phyloP scores from a whole-genome alignment of 35 echinoderm and acorn worm species.

The Chiridota heheva region DNA sequence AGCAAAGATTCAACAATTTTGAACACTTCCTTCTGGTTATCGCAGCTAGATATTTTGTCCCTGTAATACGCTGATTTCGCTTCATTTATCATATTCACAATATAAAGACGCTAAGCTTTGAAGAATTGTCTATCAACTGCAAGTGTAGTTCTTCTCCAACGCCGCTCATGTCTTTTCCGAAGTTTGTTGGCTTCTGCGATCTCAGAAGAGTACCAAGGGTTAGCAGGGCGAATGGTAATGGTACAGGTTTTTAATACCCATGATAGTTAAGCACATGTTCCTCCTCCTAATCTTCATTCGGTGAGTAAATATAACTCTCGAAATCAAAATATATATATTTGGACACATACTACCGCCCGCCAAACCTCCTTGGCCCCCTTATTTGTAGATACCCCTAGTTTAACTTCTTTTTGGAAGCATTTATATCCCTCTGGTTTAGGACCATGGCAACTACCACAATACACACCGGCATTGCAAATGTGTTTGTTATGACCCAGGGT shows the following conservation, averaged over 20 bases:
- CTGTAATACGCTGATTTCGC: background rate
- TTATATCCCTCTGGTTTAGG: too few relatives aligned
- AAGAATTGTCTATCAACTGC: conserved; percentile 37
- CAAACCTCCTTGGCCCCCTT: too few relatives aligned
- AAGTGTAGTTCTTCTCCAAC: conserved; percentile 46
- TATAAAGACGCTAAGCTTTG: conserved; percentile 15
- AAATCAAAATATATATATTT: too few relatives aligned
- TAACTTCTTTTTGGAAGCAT: too few relatives aligned
- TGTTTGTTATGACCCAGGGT: too few relatives aligned
- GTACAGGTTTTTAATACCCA: conserved; percentile 29
- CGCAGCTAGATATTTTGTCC: background rate
- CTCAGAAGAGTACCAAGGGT: conserved; percentile 28
- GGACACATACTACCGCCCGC: too few relatives aligned
- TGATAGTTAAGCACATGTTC: too few relatives aligned
- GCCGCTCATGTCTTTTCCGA: conserved; percentile 24
- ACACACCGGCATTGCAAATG: too few relatives aligned
- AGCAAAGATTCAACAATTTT: conserved; percentile 20
- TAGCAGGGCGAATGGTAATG: conserved; percentile 24
- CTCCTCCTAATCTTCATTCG: too few relatives aligned
- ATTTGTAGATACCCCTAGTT: too few relatives aligned
- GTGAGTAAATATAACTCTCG: too few relatives aligned
- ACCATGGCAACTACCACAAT: too few relatives aligned
- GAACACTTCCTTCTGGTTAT: conserved; percentile 21
- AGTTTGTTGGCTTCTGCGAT: conserved; percentile 19
- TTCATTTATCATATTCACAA: conserved; percentile 48